A percentile compares a stretch with the other conserved stretches of the same genome.
Evolutionary conservation across 2,113 vertebrate species (phyloP).

Genomic region (Ornithorhynchus anatinus): DNA sequence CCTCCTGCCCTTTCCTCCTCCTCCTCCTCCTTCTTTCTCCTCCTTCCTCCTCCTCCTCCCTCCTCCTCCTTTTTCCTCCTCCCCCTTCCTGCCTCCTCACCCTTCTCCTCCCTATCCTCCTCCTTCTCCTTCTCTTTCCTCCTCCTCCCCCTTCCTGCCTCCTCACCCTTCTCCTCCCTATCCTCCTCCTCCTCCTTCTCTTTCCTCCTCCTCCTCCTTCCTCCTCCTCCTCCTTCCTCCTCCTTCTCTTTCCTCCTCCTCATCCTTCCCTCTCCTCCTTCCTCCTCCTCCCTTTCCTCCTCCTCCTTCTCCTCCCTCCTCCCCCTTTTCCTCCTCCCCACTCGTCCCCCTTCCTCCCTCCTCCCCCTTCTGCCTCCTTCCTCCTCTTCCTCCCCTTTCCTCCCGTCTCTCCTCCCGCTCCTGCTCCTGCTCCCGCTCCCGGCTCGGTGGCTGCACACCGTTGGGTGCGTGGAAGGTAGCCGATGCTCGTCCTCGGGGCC

Average conservation of each 20-base stretch:
- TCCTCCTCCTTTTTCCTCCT: not conserved
- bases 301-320: not conserved
- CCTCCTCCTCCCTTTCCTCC: constrained; percentile 18
- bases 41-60: not conserved
- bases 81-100: not conserved
- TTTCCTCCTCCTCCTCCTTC: not conserved
- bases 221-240: not conserved
- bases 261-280: not conserved
- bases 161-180: not conserved
- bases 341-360: not conserved
- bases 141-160: not conserved
- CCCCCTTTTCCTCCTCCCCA: not conserved
- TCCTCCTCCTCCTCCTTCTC: constrained; percentile 19
- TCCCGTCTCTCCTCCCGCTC: too few relatives aligned
- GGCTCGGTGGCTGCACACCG: too few relatives aligned
- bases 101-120: not conserved
- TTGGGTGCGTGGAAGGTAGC: too few relatives aligned
- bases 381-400: too few relatives aligned
- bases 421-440: too few relatives aligned
- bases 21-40: not conserved
- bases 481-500: too few relatives aligned
- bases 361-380: too few relatives aligned
- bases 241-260: not conserved
- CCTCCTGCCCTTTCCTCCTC: not conserved
- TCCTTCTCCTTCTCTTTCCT: not conserved